These are phyloP conservation scores for Tokudaia tokunoshimensis DNA, from an alignment of 2,797 vertebrate species.

Conservation along the genomic window DNA sequence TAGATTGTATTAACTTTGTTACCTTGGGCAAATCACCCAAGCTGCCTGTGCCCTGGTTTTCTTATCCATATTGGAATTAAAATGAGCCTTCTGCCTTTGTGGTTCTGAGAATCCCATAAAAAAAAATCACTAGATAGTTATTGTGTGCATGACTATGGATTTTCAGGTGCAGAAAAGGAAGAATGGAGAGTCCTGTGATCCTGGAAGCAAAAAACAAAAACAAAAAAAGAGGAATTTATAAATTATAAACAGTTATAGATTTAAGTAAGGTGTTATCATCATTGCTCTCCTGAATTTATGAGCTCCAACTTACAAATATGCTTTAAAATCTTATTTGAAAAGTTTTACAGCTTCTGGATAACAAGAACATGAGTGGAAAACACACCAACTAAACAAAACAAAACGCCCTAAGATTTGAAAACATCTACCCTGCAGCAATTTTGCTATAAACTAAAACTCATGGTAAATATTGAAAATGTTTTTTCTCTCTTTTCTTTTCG, in stretches of 20 bases:
- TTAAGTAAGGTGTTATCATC: background rate
- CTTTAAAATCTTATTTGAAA: slow-evolving; percentile 28
- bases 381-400: background rate
- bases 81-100: background rate
- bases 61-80: background rate
- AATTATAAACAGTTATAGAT: slow-evolving; percentile 2
- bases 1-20: slow-evolving; percentile 8
- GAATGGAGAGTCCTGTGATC: background rate
- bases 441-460: slow-evolving; percentile 19
- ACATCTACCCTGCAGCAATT: background rate
- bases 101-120: background rate
- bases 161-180: background rate
- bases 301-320: background rate
- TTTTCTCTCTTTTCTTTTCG: too few species aligned
- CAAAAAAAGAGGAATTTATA: background rate
- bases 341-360: background rate
- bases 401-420: slow-evolving; percentile 21
- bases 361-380: background rate
- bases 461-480: background rate
- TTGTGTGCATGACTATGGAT: background rate
- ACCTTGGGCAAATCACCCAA: slow-evolving; percentile 7
- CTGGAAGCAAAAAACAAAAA: background rate
- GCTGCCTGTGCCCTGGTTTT: background rate
- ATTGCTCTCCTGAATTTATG: background rate
- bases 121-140: background rate